A percentile compares a stretch with the other conserved stretches of the same genome.
Conservation (phyloP, 2,888 invertebrate genomes). For the Brenthis hecate region DNA sequence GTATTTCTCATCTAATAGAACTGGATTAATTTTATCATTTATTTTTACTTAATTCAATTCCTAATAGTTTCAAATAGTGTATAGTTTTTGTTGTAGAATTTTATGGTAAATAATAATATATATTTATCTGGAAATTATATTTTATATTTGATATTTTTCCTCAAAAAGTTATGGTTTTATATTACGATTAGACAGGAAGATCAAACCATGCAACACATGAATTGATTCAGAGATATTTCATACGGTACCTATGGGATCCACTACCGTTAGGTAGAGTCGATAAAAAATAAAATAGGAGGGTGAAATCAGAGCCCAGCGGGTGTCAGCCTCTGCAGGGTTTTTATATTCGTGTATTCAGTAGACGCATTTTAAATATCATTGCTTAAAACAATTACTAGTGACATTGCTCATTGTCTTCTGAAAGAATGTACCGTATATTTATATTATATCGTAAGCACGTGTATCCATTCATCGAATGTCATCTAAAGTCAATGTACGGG, state of each 20-base stretch:
- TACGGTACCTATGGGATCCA: constrained; percentile 56
- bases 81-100: too few relatives aligned
- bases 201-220: constrained; percentile 31
- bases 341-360: constrained; percentile 15
- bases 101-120: too few relatives aligned
- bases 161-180: background rate
- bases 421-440: background rate
- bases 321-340: constrained; percentile 12
- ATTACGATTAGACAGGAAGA: constrained; percentile 48
- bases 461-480: constrained; percentile 38
- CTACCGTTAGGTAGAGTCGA: constrained; percentile 70
- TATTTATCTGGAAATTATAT: background rate
- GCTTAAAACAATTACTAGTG: background rate
- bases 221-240: constrained; percentile 43
- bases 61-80: too few relatives aligned
- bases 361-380: background rate
- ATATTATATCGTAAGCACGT: constrained; percentile 21
- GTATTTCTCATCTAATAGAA: too few relatives aligned
- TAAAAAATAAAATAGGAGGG: constrained; percentile 67
- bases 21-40: too few relatives aligned
- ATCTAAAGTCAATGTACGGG: constrained; percentile 40
- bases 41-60: too few relatives aligned
- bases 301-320: constrained; percentile 59
- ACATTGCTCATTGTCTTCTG: too few relatives aligned
- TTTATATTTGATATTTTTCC: background rate